phyloP scores from a whole-genome alignment of 2,888 invertebrate genomes.

The Hirtodrosophila confusa region DNA sequence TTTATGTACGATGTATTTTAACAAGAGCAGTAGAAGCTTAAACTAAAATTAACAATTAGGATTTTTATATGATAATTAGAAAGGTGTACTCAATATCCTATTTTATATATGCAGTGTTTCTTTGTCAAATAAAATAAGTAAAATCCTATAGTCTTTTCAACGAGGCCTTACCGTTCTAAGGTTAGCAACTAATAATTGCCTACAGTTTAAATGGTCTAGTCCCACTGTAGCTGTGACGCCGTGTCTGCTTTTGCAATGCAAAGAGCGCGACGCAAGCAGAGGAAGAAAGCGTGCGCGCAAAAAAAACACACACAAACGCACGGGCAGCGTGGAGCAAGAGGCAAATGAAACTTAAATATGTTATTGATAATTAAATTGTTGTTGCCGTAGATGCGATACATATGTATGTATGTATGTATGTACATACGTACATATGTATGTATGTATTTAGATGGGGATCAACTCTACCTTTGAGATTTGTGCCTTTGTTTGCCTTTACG shows the following conservation, averaged over 20 bases:
- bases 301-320: constrained; percentile 19
- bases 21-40: no score
- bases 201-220: not conserved
- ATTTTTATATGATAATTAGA: no score
- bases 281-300: constrained; percentile 58
- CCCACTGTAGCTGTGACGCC: constrained; percentile 35
- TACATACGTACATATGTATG: no score
- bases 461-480: constrained; percentile 45
- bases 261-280: constrained; percentile 46
- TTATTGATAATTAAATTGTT: constrained; percentile 71
- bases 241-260: constrained; percentile 37
- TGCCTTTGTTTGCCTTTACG: constrained; percentile 33
- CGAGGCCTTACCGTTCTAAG: no score
- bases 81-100: no score
- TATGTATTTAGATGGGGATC: constrained; percentile 9
- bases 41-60: no score
- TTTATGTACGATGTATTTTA: no score
- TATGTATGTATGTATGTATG: not conserved
- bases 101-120: no score
- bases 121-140: no score
- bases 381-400: constrained; percentile 33
- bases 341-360: constrained; percentile 63
- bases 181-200: not conserved
- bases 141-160: no score
- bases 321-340: constrained; percentile 15